Evolutionary conservation across 2,888 invertebrate genomes (phyloP), one percentile per base, ranked within the genome.

Genomic region (Catocala fraxini): DNA sequence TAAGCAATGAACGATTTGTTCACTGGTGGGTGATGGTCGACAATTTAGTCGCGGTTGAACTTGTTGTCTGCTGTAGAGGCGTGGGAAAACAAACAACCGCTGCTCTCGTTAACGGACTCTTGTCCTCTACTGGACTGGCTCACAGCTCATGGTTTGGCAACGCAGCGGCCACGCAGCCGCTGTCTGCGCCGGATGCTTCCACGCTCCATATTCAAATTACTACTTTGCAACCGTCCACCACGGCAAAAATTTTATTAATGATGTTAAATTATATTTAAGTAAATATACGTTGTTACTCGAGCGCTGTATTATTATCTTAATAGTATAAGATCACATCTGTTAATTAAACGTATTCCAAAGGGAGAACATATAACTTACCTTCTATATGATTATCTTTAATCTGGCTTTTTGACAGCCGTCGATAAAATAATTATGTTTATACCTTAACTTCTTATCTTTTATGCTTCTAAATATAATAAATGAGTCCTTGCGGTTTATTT

Each of bases 81-180:
- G 90, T 92, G 91, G 86, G 91, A 92, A 91, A 86, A 88, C 85
- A 90, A 91, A 91, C 89, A 90, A 84, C 81, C 81, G 80, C 71
- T 77, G 82, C 81, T 82, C 88, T 90, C 84, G 87, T 87, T 90
- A 90, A 84, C 85, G 71, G 79, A 76, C 86, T 87, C 89, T 88
- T 86, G 85, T 89, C 77, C 80, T 80, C 71, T 71, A 75, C 77
- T 70, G 75, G 77, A 81, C 73, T 77, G 75, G 72, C 75, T 25
- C 25, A 25, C 4, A 25, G 25, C 25, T 25, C 25, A 25, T 4
- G 25, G 3, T 4, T 25, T 4, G 25, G 25, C 4, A 25, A 4
- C 25, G 25, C 25, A 25, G 25, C 4, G 25, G 25, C 4, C n/a
- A n/a, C n/a, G 35, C 15, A 13, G n/a, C 54, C 25, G 7, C 42